Percentiles rank a stretch among this genome's conserved stretches.
Evolutionary conservation across 2,113 vertebrate genomes (phyloP).

Genomic region (Oryctolagus cuniculus): DNA sequence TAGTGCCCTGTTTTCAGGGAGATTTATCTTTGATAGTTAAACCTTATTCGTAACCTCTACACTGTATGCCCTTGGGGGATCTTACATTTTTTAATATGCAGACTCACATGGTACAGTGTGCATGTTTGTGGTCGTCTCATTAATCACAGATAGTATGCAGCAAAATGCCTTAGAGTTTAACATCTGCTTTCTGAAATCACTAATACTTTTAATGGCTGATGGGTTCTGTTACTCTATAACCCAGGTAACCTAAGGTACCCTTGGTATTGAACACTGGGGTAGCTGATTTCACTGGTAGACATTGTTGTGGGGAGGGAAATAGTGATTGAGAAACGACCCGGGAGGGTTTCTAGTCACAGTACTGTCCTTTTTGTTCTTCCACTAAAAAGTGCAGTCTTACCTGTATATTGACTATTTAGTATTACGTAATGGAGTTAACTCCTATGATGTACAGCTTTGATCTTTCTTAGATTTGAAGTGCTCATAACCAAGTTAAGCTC

Average conservation of each 20-base stretch:
- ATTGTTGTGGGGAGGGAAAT: neutral
- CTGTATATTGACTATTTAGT: neutral
- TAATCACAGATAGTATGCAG: neutral
- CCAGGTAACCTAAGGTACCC: neutral
- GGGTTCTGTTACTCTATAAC: slow-evolving; percentile 7
- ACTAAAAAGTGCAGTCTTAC: neutral
- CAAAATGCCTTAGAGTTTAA: slow-evolving; percentile 16
- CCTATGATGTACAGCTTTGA: neutral
- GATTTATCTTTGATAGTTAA: slow-evolving; percentile 33
- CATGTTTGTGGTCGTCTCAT: neutral
- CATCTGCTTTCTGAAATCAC: slow-evolving; percentile 35
- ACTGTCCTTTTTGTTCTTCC: slow-evolving; percentile 10
- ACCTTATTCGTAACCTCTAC: neutral
- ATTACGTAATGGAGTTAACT: neutral
- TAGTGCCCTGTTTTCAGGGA: neutral
- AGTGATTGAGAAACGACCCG: neutral
- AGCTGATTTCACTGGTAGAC: neutral
- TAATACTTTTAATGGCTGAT: neutral
- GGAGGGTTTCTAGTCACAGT: neutral
- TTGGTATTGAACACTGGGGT: neutral
- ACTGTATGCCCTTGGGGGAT: neutral
- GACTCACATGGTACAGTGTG: neutral
- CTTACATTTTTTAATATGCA: neutral
- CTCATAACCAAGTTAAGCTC: neutral
- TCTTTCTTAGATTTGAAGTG: slow-evolving; percentile 38